A percentile compares a stretch with the other conserved stretches of the same genome.
Conservation (phyloP, 64 coral and sea anemone species). For the Stylophora pistillata region DNA sequence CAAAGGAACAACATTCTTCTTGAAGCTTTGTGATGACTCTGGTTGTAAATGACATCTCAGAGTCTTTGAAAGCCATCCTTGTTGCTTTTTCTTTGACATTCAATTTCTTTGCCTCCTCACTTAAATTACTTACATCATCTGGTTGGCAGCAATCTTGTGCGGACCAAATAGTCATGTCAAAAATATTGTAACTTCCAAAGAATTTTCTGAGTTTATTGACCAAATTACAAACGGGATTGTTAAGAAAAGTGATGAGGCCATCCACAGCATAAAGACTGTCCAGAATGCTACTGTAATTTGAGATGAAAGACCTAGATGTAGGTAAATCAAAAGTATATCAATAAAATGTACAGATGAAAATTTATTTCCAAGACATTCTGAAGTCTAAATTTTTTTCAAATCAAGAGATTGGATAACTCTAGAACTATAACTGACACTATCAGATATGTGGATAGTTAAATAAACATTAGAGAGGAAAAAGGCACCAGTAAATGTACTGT, state of each 20-base stretch:
- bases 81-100: background rate
- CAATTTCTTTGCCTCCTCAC: background rate
- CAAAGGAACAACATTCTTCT: constrained; percentile 15
- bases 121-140: background rate
- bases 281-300: background rate
- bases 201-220: constrained; percentile 21
- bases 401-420: background rate
- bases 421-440: background rate
- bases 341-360: background rate
- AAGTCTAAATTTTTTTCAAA: background rate
- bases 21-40: constrained; percentile 2
- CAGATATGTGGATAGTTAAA: too few relatives aligned
- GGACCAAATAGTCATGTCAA: background rate
- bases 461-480: too few relatives aligned
- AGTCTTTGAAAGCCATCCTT: background rate
- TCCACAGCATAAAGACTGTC: background rate
- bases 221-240: constrained; percentile 12
- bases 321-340: background rate
- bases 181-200: background rate
- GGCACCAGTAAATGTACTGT: too few relatives aligned
- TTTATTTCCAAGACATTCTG: too few relatives aligned
- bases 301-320: background rate
- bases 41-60: background rate
- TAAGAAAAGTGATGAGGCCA: background rate
- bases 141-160: background rate